Base-by-base conservation (phyloP, 2,888 invertebrate genomes). In the Axea sp. region DNA sequence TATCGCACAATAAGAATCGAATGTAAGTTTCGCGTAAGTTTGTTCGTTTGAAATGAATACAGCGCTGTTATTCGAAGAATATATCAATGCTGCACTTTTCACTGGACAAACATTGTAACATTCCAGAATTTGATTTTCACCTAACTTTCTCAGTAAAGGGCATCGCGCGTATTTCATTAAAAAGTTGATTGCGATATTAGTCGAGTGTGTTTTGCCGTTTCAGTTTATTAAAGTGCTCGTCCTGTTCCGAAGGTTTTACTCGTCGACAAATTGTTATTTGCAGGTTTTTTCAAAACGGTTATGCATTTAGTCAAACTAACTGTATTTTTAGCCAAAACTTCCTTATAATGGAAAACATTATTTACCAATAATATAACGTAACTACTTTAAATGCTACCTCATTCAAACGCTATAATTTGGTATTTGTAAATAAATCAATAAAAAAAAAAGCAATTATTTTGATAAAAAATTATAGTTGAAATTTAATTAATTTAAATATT, bases 41-140 rank as follows among this genome's bases (percentile, higher is more conserved):
- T 55, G 55, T 71, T 71, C 47, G 28, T 53, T 55, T 47, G 55
- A 71, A 62, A 53, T 55, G 69, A 71, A 62, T 55, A 47, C 45
- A 55, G 35, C 41, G 22, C 19, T 53, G 68, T 60, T 69, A 53
- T 35, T 31, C 51, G 31, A 35, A 33, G 59, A 33, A 59, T 60
- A 69, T 35, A 53, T 60, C 68, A 51, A 51, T 60, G 41, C 49
- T 17, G 33, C 14, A 43, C 57, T 41, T 49, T 45, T 39, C 31
- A 11, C 45, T 1, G n/a, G 7, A 12, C 30, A 33, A 55, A 55
- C 14, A 17, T 9, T 33, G 37, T 47, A 28, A 41, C n/a, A 26
- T 33, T 19, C n/a, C 9, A 9, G 14, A 55, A 55, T 55, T 55
- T 65, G 45, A 43, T 53, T 65, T 55, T 35, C 45, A 22, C 7